A percentile compares a stretch with the other conserved stretches of the same genome.
Conservation (phyloP, 2,797 vertebrate species). For the Eospalax fontanierii region DNA sequence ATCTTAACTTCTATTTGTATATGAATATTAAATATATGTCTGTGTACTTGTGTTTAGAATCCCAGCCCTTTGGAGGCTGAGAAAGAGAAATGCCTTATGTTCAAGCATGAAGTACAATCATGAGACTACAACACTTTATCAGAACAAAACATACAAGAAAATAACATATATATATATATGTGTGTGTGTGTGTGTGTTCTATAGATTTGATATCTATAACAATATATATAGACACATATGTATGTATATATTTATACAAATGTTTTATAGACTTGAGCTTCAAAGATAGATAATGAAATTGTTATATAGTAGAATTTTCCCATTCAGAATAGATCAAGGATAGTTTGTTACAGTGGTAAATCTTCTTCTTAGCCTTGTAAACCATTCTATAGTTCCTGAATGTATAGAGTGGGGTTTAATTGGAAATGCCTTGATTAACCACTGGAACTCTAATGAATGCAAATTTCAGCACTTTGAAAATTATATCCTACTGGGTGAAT, state of each 20-base stretch:
- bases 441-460: slow-evolving; percentile 77
- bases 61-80: neutral
- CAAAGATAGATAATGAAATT: slow-evolving; percentile 43
- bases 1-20: neutral
- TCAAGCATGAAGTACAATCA: neutral
- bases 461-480: slow-evolving; percentile 82
- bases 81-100: neutral
- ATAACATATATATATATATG: too few relatives aligned
- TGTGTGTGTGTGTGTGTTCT: too few relatives aligned
- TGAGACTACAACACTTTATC: neutral
- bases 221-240: too few relatives aligned
- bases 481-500: slow-evolving; percentile 75
- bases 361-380: slow-evolving; percentile 39
- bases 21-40: slow-evolving; percentile 33
- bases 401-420: slow-evolving; percentile 81
- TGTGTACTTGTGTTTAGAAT: neutral
- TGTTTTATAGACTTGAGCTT: neutral
- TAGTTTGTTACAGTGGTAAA: slow-evolving; percentile 27
- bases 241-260: too few relatives aligned
- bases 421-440: slow-evolving; percentile 84
- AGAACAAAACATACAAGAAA: neutral
- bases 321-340: slow-evolving; percentile 25
- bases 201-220: too few relatives aligned
- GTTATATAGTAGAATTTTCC: slow-evolving; percentile 2
- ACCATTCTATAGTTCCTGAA: slow-evolving; percentile 76